Conservation (phyloP, 2,113 vertebrate species). For the Peromyscus leucopus region DNA sequence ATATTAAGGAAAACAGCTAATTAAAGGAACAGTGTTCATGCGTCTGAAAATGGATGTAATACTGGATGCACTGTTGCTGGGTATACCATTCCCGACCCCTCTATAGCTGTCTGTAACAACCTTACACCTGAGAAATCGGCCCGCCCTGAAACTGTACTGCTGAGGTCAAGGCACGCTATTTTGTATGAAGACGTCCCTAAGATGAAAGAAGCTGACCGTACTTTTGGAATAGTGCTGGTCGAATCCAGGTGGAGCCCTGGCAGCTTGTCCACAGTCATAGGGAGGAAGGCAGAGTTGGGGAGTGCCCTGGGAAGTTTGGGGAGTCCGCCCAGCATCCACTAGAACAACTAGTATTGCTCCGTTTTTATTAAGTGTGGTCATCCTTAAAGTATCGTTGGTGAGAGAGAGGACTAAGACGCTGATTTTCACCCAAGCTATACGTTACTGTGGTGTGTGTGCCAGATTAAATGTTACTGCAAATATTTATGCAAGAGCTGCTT, state of each 20-base stretch:
- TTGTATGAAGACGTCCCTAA: background rate
- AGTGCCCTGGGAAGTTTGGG: background rate
- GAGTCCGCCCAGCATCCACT: background rate
- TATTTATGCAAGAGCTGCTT: background rate
- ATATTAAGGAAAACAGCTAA: background rate
- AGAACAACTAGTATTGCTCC: background rate
- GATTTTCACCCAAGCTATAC: background rate
- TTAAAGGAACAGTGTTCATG: background rate
- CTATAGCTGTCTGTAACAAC: background rate
- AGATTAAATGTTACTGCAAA: background rate
- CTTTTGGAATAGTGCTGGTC: background rate
- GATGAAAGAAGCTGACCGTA: background rate
- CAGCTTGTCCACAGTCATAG: background rate
- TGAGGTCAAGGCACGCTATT: background rate
- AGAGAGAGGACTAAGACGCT: background rate
- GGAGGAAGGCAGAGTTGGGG: background rate
- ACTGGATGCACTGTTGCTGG: background rate
- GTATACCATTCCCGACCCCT: background rate
- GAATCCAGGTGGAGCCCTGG: background rate
- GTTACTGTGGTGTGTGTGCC: background rate
- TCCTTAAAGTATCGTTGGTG: background rate
- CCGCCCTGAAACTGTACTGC: too few relatives aligned
- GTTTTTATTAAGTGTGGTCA: background rate
- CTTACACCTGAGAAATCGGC: background rate
- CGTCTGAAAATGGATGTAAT: background rate